Evolutionary conservation across 2,797 vertebrate genomes (phyloP), one percentile per base, ranked within the genome.

Genomic region (Salarias fasciatus): DNA sequence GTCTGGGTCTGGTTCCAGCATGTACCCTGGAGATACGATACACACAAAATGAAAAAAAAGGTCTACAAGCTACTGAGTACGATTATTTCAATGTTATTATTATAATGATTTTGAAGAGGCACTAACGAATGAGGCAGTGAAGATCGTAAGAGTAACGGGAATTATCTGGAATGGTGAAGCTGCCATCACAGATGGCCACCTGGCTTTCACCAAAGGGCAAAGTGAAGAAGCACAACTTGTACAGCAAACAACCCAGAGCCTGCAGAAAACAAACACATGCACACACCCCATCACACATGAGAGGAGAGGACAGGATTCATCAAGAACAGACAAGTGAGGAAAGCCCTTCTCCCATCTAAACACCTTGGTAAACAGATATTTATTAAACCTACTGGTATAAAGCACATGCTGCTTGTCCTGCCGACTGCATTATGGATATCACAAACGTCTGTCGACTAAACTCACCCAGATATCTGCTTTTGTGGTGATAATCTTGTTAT

Each of bases 51-150:
- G 28, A 33, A 33, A 35, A 35, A 35, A 35, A 13, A 9, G 1
- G 15, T 18, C 45, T 0, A 0, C 36, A 37, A 66, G 40, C 18
- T 41, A 36, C n/a, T 40, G 28, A 42, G 33, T 28, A 38, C 8
- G 46, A 53, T 9, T 54, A 8, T 62, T 58, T 12, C 44, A 50
- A 58, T 52, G 40, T 43, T 45, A 53, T 12, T 60, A 56, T 37
- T 63, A 55, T 5, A 43, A 40, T 4, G 37, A 47, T 24, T 66
- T 60, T 50, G 14, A 59, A 53, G 51, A 51, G 51, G 64, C 74
- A 97, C 96, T 96, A 88, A 99, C 98, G 94, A 90, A 99, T 99
- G 82, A 99, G 96, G 93, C 97, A 99, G 93, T 99, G 97, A 91
- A 99, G 97, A 77, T 98, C 96, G 52, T 96, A 96, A 41, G 97